phyloP scores from a whole-genome alignment of 2,113 vertebrate genomes.

The Fulica atra region DNA sequence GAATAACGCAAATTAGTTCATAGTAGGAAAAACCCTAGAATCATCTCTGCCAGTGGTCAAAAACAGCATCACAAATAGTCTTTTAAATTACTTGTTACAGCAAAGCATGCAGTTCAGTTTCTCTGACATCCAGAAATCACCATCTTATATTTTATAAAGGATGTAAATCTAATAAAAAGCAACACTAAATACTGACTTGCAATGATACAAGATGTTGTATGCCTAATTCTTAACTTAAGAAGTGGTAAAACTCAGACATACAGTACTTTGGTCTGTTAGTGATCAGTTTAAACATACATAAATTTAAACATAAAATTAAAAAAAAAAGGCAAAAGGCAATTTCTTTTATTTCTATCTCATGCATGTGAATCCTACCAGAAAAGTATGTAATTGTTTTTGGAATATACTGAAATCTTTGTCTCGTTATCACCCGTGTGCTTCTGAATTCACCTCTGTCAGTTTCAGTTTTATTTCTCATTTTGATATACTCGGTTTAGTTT shows the following conservation, averaged over 20 bases:
- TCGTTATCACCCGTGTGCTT: neutral
- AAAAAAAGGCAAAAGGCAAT: neutral
- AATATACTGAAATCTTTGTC: neutral
- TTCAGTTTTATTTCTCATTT: neutral
- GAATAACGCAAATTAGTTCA: neutral
- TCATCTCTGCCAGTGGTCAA: neutral
- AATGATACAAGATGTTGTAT: neutral
- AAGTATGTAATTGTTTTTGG: neutral
- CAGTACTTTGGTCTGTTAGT: neutral
- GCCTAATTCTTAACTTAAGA: neutral
- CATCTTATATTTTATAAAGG: neutral
- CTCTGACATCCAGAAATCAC: neutral
- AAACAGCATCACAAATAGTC: neutral
- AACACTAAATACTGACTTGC: neutral
- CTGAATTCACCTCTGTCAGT: neutral
- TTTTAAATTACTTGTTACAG: neutral
- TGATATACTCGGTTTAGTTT: neutral
- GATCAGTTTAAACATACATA: neutral
- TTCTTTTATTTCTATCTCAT: neutral
- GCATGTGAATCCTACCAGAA: neutral
- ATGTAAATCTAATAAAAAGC: neutral
- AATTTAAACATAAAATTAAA: neutral
- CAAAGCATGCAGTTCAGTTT: neutral
- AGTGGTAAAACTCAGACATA: neutral
- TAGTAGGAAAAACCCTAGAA: neutral